phyloP scores from a whole-genome alignment of 2,888 invertebrate species.

The Mylabris sibirica region DNA sequence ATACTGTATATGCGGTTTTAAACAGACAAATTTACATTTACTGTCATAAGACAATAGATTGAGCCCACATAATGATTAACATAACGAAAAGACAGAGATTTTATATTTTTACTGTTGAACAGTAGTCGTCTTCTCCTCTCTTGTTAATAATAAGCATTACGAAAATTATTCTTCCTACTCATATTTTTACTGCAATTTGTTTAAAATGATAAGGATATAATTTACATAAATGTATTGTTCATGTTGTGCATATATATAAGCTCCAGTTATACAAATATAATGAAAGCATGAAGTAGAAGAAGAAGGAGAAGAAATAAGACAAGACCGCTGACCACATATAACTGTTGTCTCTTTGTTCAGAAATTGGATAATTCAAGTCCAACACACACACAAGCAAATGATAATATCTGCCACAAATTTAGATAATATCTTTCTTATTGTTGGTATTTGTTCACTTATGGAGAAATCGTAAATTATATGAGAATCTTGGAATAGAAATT shows the following conservation, averaged over 20 bases:
- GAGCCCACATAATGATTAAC: slow-evolving; percentile 27
- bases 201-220: too few species aligned
- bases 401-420: slow-evolving; percentile 39
- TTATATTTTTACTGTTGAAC: too few species aligned
- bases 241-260: slow-evolving; percentile 27
- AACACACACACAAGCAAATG: slow-evolving; percentile 21
- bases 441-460: too few species aligned
- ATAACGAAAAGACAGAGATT: slow-evolving; percentile 8
- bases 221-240: too few species aligned
- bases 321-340: slow-evolving; percentile 16
- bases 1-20: too few species aligned
- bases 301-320: background rate
- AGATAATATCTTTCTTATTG: slow-evolving; percentile 37
- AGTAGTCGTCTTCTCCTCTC: background rate
- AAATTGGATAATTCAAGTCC: slow-evolving; percentile 38
- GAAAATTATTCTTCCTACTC: too few species aligned
- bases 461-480: background rate
- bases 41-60: slow-evolving; percentile 25
- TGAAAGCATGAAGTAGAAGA: background rate
- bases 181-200: too few species aligned
- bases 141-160: slow-evolving; percentile 13
- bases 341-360: slow-evolving; percentile 31
- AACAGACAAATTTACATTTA: background rate
- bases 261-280: slow-evolving; percentile 20
- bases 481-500: too few species aligned